A percentile compares a stretch with the other conserved stretches of the same genome.
phyloP scores from a whole-genome alignment of 2,797 vertebrate species.

The Eulemur rubriventer region DNA sequence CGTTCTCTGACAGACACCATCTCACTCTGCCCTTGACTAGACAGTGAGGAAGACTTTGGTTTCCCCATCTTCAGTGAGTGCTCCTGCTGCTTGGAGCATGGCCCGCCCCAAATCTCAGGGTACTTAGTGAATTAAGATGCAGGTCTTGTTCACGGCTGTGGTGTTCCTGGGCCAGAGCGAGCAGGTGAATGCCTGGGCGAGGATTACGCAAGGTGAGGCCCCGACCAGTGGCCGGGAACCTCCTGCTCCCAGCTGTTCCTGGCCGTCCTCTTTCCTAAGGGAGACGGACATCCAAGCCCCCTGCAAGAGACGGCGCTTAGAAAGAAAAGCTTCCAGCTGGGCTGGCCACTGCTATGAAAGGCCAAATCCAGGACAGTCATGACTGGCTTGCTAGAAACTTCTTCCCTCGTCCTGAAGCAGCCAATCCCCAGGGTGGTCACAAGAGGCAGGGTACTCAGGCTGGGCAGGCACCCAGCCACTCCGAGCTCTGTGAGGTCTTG shows the following conservation, averaged over 20 bases:
- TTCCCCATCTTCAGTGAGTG: neutral
- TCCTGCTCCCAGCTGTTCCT: too few relatives aligned
- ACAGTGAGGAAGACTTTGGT: neutral
- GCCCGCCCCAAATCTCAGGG: neutral
- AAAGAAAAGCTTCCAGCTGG: neutral
- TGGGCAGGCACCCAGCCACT: neutral
- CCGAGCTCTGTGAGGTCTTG: neutral
- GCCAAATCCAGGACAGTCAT: neutral
- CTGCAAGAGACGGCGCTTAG: neutral
- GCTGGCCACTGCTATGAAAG: neutral
- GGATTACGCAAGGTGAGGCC: neutral
- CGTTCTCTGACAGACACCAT: rapidly evolving
- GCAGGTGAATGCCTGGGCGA: neutral
- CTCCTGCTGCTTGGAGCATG: neutral
- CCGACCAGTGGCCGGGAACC: too few relatives aligned
- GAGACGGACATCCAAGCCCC: neutral
- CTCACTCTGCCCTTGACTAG: neutral
- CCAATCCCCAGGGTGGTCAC: neutral
- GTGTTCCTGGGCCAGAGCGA: neutral
- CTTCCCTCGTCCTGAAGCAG: neutral
- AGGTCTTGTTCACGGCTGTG: neutral
- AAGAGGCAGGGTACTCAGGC: neutral
- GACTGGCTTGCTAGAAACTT: neutral
- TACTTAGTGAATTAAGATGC: neutral
- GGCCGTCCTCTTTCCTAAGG: neutral